Evolutionary conservation across 2,113 vertebrate species (phyloP), one percentile per base, ranked within the genome.

Genomic region (Murina feae): DNA sequence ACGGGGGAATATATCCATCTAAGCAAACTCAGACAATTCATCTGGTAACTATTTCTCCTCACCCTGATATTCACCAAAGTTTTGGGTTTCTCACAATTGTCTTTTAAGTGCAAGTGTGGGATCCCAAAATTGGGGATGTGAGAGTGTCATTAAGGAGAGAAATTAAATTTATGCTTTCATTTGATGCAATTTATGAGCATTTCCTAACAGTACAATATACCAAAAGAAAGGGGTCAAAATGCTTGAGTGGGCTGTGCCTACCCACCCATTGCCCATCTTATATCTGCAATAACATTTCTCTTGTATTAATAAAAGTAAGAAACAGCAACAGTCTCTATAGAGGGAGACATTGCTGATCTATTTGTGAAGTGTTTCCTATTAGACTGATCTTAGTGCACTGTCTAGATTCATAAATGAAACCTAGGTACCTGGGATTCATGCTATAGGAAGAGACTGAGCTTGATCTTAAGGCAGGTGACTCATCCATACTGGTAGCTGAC

Each of bases 241-340:
- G 10, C n/a, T n/a, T 39, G 39, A 35, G 23, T 37, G 21, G 32
- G 11, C 51, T 63, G 14, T 51, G 53, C 17, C 30, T 5, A 35
- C 53, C 9, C 37, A 86, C 11, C 30, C 17, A 55, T 81, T 47
- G 17, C 20, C 47, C 13, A 30, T 90, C 16, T 37, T 90, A 16
- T 53, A 90, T 94, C 53, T 86, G 65, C 4, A 35, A 80, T 80
- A 94, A 80, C 12, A 66, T 81, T 91, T 86, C 32, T 86, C 82
- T 91, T 44, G 55, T 44, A 68, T 55, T 65, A n/a, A 69, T 58
- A n/a, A 35, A 60, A 78, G 32, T 75, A 58, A 85, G 42, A 71
- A 79, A 63, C 18, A 42, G n/a, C 20, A 35, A 53, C 30, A 78
- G 10, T 21, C 12, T 13, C 74, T 63, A 47, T 2, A 79, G n/a